Conservation (phyloP, 1,140 invertebrate species). For the Nylanderia fulva region DNA sequence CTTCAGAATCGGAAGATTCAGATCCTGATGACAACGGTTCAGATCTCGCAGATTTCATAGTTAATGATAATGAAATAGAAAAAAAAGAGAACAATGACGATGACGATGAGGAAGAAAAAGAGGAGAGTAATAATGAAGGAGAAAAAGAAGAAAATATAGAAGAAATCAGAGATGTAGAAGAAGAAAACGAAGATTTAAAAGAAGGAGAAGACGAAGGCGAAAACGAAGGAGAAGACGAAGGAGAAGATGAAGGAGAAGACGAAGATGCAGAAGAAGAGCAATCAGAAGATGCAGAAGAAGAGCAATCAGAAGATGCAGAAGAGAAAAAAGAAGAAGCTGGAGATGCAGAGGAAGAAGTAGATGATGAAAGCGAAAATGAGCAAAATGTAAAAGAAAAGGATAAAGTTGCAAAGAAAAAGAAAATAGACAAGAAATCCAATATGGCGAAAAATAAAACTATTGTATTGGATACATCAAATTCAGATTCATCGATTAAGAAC, state of each 20-base stretch:
- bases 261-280: background rate
- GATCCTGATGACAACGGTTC: conserved; percentile 76
- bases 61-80: conserved; percentile 71
- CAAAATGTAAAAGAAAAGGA: background rate
- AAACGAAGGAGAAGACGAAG: conserved; percentile 6
- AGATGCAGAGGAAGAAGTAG: conserved; percentile 7
- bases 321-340: conserved; percentile 27
- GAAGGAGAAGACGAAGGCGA: conserved; percentile 7
- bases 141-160: conserved; percentile 14
- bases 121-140: conserved; percentile 20
- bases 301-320: background rate
- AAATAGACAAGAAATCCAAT: background rate
- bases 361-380: background rate
- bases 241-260: background rate
- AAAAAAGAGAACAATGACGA: conserved; percentile 6
- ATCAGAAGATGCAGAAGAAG: background rate
- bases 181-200: too few species aligned
- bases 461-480: background rate
- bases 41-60: conserved; percentile 78
- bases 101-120: background rate
- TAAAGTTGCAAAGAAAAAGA: background rate
- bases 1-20: conserved; percentile 79
- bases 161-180: conserved; percentile 26
- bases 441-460: conserved; percentile 2
- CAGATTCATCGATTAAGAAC: background rate